These are phyloP conservation scores for Yoshiicerus persimilis DNA, from an alignment of 1,140 invertebrate genomes.

Conservation along the genomic window DNA sequence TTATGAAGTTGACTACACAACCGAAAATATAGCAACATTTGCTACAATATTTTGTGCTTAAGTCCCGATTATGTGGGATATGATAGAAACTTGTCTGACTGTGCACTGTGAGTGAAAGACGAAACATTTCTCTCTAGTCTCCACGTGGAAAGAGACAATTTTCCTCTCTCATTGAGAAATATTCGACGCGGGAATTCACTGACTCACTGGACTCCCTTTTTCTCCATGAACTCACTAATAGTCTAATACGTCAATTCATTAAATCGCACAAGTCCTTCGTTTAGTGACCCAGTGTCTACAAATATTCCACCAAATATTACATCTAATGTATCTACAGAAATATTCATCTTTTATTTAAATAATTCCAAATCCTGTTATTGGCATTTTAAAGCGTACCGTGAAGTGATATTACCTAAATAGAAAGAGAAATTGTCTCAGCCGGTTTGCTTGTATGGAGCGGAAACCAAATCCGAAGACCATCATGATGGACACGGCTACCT, in stretches of 20 bases:
- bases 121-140: neutral
- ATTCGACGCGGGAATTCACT: neutral
- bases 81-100: neutral
- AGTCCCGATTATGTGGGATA: neutral
- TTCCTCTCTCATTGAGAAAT: neutral
- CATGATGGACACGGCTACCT: constrained; percentile 42
- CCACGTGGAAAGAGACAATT: neutral
- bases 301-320: no score
- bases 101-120: neutral
- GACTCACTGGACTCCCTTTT: neutral
- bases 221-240: no score
- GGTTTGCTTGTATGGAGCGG: constrained; percentile 36
- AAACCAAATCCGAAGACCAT: constrained; percentile 43
- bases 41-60: neutral
- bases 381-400: no score
- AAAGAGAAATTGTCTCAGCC: neutral
- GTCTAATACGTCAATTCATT: no score
- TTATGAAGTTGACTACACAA: neutral
- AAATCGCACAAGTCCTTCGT: no score
- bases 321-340: no score
- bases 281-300: no score
- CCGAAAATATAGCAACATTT: neutral
- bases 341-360: no score
- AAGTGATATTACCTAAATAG: no score
- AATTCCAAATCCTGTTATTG: no score